phyloP scores from a whole-genome alignment of 2,113 vertebrate species.

The Oenanthe melanoleuca region DNA sequence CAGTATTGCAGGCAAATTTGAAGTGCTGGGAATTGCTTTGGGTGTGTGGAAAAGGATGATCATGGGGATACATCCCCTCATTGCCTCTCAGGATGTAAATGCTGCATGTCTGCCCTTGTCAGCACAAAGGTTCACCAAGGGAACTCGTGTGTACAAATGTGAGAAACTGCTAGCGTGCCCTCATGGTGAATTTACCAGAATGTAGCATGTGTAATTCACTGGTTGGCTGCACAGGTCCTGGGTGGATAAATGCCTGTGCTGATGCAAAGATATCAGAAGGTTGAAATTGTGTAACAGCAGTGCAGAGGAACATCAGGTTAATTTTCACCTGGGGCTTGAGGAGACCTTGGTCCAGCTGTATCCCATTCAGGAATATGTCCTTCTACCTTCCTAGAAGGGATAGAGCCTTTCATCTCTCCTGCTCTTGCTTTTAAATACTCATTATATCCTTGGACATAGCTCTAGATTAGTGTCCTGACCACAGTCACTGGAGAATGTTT shows the following conservation, averaged over 20 bases:
- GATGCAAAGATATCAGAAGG: neutral
- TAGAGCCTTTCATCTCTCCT: neutral
- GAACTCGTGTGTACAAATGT: neutral
- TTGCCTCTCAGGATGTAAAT: neutral
- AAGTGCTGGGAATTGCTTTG: neutral
- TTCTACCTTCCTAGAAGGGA: neutral
- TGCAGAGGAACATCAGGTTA: neutral
- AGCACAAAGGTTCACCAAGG: neutral
- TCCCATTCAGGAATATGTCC: neutral
- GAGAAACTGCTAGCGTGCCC: neutral
- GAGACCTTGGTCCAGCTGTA: neutral
- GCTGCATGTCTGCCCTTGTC: neutral
- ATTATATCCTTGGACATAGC: neutral
- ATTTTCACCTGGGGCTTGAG: neutral
- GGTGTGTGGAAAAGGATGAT: neutral
- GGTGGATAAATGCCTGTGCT: neutral
- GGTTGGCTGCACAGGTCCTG: neutral
- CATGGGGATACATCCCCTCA: accelerated
- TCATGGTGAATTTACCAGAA: neutral
- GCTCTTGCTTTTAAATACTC: neutral
- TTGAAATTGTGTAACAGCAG: neutral
- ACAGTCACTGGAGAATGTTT: neutral
- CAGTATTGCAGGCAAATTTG: neutral
- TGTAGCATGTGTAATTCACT: neutral
- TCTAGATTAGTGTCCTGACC: neutral